Evolutionary conservation across 2,888 invertebrate species (phyloP).

Genomic region (Macropis europaea): DNA sequence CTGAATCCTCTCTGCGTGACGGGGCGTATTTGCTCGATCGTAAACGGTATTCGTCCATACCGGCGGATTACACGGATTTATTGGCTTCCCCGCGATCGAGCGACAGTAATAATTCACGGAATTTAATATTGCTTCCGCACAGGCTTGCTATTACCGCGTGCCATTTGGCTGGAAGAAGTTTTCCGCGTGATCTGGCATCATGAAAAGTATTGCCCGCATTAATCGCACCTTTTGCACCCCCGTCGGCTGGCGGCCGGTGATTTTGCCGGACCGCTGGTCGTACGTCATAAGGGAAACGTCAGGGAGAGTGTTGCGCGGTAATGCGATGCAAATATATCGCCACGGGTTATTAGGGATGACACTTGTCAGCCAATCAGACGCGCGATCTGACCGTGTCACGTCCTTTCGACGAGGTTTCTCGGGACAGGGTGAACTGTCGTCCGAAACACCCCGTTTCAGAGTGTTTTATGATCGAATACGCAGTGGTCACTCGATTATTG

Average conservation of each 20-base stretch:
- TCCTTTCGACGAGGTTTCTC: not conserved
- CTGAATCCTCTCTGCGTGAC: no score
- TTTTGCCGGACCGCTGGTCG: slow-evolving; percentile 23
- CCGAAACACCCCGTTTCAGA: not conserved
- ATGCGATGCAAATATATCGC: slow-evolving; percentile 12
- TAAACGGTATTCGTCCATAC: slow-evolving; percentile 3
- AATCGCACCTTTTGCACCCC: slow-evolving; percentile 8
- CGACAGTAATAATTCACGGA: slow-evolving; percentile 15
- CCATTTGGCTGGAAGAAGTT: slow-evolving; percentile 2
- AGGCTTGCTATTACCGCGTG: not conserved
- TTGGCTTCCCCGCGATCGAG: not conserved
- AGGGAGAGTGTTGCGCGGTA: slow-evolving; percentile 13
- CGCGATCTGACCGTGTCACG: not conserved
- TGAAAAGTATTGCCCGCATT: slow-evolving; percentile 2
- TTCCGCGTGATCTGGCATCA: not conserved
- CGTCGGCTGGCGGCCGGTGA: not conserved
- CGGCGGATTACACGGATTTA: slow-evolving; percentile 14
- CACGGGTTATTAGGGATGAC: slow-evolving; percentile 28
- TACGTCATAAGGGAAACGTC: slow-evolving; percentile 14
- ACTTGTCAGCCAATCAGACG: slow-evolving; percentile 27
- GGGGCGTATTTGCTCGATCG: slow-evolving; percentile 6
- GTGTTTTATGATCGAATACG: no score
- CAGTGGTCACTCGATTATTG: no score
- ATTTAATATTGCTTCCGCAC: slow-evolving; percentile 15
- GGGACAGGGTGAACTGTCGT: not conserved